Percentiles rank a stretch among this genome's conserved stretches.
Evolutionary conservation across 2,888 invertebrate species (phyloP).

Genomic region (Creontiades dilutus): DNA sequence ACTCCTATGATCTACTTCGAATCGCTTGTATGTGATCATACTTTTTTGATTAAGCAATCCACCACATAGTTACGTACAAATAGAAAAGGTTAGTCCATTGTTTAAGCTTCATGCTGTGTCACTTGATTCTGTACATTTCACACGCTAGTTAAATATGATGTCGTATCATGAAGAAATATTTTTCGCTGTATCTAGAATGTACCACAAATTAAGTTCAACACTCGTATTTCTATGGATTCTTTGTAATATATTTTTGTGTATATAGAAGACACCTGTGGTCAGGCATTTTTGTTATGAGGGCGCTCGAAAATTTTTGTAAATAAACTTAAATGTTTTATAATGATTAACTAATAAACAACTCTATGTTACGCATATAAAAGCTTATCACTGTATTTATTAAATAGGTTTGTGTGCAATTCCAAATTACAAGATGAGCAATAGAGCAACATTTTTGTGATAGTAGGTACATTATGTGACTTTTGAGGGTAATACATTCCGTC

Average conservation of each 20-base stretch:
- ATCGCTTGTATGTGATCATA: too few relatives aligned
- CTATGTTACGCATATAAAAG: constrained; percentile 33
- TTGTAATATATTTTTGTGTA: constrained; percentile 16
- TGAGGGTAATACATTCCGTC: constrained; percentile 61
- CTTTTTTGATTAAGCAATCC: too few relatives aligned
- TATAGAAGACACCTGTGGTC: not conserved
- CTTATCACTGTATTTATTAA: constrained; percentile 58
- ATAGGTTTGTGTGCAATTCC: constrained; percentile 44
- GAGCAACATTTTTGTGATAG: constrained; percentile 64
- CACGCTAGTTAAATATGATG: not conserved
- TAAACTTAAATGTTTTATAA: constrained; percentile 12
- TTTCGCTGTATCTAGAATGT: not conserved
- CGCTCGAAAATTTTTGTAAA: not conserved
- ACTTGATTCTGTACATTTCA: too few relatives aligned
- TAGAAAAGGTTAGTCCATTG: too few relatives aligned
- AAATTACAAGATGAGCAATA: constrained; percentile 55
- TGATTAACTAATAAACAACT: constrained; percentile 16
- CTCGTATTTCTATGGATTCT: not conserved
- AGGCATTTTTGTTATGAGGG: constrained; percentile 10
- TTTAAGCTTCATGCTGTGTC: too few relatives aligned
- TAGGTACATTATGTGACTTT: constrained; percentile 53
- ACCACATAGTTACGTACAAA: too few relatives aligned
- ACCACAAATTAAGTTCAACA: not conserved
- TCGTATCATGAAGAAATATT: not conserved
- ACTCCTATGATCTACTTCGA: too few relatives aligned